phyloP scores from a whole-genome alignment of 2,888 invertebrate species.

The Agelastica alni region DNA sequence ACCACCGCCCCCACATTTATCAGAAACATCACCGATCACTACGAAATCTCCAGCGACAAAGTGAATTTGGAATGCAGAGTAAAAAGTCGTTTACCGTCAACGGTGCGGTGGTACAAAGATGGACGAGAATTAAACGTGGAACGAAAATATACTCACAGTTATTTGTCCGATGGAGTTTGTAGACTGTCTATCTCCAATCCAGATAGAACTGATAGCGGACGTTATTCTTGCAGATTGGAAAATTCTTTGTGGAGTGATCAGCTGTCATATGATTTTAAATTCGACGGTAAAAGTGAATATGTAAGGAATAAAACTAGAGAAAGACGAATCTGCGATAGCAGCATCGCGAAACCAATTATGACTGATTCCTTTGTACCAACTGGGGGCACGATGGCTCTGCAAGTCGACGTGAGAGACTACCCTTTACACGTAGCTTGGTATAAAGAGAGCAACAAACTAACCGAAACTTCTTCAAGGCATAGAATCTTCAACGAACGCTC shows the following conservation, averaged over 20 bases:
- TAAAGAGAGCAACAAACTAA: constrained; percentile 62
- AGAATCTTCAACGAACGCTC: constrained; percentile 70
- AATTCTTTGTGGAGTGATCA: constrained; percentile 75
- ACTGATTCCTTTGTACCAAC: constrained; percentile 73
- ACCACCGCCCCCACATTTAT: constrained; percentile 75
- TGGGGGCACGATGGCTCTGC: constrained; percentile 81
- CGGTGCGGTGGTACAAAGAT: constrained; percentile 78
- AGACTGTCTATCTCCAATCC: constrained; percentile 70
- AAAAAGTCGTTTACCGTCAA: constrained; percentile 73
- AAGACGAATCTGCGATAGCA: constrained; percentile 52
- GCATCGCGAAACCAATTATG: constrained; percentile 59
- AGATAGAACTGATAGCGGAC: constrained; percentile 70
- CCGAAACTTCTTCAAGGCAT: constrained; percentile 66
- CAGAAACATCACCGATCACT: constrained; percentile 71
- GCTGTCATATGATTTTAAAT: constrained; percentile 72
- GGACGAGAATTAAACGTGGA: constrained; percentile 61
- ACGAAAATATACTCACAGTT: constrained; percentile 67
- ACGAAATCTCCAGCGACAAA: constrained; percentile 73
- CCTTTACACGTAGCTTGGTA: constrained; percentile 80
- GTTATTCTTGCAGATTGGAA: constrained; percentile 76
- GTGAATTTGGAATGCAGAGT: constrained; percentile 78
- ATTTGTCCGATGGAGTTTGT: constrained; percentile 75
- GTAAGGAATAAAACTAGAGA: constrained; percentile 55
- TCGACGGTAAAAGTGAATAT: constrained; percentile 57
- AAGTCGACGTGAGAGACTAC: constrained; percentile 75